A percentile compares a stretch with the other conserved stretches of the same genome.
phyloP scores from a whole-genome alignment of 2,113 vertebrate species.

The Taxidea taxus region DNA sequence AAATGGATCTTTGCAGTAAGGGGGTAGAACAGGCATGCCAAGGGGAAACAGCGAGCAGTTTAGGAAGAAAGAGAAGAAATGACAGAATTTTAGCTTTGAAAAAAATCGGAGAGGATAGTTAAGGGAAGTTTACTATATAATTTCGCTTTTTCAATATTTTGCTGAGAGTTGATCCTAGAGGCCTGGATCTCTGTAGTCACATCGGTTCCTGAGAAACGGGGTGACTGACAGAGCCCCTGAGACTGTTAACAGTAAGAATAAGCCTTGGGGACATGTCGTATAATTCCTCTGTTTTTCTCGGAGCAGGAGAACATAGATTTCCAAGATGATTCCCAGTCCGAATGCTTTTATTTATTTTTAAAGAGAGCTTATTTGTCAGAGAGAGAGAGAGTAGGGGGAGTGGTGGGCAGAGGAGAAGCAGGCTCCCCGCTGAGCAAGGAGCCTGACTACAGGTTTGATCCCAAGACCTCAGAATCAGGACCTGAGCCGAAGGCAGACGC shows the following conservation, averaged over 20 bases:
- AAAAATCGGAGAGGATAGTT: not conserved
- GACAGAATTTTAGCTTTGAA: not conserved
- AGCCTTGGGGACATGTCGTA: not conserved
- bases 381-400: no score
- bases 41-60: not conserved
- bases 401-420: no score
- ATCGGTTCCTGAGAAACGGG: not conserved
- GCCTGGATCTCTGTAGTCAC: not conserved
- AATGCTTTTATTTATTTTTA: no score
- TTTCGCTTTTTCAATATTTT: not conserved
- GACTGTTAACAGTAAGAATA: not conserved
- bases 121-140: not conserved
- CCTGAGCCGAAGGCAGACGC: no score
- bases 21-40: not conserved
- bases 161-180: not conserved
- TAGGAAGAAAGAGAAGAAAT: not conserved
- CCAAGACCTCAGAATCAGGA: no score
- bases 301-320: not conserved
- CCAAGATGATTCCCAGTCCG: not conserved
- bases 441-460: no score
- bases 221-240: not conserved
- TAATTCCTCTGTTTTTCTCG: not conserved
- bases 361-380: no score
- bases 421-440: no score
- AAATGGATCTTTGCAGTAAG: not conserved